Conservation (phyloP, 2,113 vertebrate species). For the Agapornis roseicollis region DNA sequence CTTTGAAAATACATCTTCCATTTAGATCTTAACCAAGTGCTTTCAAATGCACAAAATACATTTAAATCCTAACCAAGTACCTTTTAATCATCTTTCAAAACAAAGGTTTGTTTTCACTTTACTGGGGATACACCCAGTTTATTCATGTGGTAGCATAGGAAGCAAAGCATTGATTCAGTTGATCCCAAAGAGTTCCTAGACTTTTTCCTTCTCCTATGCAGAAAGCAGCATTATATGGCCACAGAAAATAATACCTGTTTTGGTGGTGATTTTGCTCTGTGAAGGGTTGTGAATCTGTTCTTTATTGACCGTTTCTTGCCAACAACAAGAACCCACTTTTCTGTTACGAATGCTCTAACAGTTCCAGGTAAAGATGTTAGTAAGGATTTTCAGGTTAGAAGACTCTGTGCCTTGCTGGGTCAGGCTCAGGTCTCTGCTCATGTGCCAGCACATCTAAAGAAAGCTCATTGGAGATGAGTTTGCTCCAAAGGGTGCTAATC, state of each 20-base stretch:
- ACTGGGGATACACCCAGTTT: not conserved
- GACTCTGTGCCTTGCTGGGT: not conserved
- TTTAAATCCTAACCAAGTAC: conserved; percentile 9
- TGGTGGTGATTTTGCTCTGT: not conserved
- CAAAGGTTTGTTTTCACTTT: not conserved
- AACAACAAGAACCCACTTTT: not conserved
- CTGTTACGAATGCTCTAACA: not conserved
- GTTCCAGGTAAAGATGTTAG: not conserved
- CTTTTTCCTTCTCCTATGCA: not conserved
- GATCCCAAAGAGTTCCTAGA: not conserved
- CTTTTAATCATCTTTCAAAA: not conserved
- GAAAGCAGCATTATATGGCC: not conserved
- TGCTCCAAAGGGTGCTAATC: not conserved
- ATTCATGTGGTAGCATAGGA: not conserved
- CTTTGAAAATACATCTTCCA: conserved; percentile 38
- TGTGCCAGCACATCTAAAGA: not conserved
- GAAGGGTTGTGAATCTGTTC: not conserved
- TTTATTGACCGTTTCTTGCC: not conserved
- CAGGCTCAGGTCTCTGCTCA: not conserved
- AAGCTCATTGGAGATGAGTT: not conserved
- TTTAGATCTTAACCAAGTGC: conserved; percentile 10
- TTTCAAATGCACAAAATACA: not conserved
- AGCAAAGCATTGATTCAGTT: not conserved
- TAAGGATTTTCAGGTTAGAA: not conserved
- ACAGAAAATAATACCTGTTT: not conserved